These are phyloP conservation scores for Tetragonisca angustula DNA, from an alignment of 2,888 invertebrate genomes.

Conservation along the genomic window DNA sequence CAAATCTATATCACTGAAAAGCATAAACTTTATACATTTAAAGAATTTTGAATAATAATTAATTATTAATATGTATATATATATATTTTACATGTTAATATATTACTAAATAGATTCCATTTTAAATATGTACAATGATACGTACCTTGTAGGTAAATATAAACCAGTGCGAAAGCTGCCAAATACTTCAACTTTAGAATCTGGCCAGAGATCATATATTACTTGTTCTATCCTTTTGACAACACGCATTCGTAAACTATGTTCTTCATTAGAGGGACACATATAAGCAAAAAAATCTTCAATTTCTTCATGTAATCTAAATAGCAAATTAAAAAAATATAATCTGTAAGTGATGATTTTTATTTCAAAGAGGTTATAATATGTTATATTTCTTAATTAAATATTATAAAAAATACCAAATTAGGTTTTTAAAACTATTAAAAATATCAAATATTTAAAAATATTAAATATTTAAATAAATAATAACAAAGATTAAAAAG, in stretches of 20 bases:
- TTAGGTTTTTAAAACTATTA: too few species aligned
- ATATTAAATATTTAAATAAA: too few species aligned
- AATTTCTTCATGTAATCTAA: constrained; percentile 96
- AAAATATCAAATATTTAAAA: too few species aligned
- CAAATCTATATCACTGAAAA: constrained; percentile 88
- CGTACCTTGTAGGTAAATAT: constrained; percentile 96
- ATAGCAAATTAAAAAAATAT: constrained; percentile 11
- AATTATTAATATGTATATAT: not conserved
- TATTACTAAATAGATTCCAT: constrained; percentile 33
- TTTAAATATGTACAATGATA: constrained; percentile 55
- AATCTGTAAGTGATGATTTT: constrained; percentile 1
- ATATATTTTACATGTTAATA: constrained; percentile 19
- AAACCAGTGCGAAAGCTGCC: constrained; percentile 99
- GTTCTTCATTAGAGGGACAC: constrained; percentile 96
- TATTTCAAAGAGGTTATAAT: not conserved
- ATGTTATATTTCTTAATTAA: not conserved
- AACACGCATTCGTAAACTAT: constrained; percentile 94
- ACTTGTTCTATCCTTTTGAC: constrained; percentile 95
- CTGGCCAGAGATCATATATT: constrained; percentile 95
- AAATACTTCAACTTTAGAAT: constrained; percentile 98
- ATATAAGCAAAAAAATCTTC: constrained; percentile 98
- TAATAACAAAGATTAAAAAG: not conserved
- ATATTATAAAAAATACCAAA: too few species aligned
- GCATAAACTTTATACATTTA: constrained; percentile 3
- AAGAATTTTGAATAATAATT: not conserved